Evolutionary conservation across 30 jellyfish, hydroid and myxozoan species (phyloP), one percentile per base, ranked within the genome.

Genomic region (Pseudorhiza aurosa): DNA sequence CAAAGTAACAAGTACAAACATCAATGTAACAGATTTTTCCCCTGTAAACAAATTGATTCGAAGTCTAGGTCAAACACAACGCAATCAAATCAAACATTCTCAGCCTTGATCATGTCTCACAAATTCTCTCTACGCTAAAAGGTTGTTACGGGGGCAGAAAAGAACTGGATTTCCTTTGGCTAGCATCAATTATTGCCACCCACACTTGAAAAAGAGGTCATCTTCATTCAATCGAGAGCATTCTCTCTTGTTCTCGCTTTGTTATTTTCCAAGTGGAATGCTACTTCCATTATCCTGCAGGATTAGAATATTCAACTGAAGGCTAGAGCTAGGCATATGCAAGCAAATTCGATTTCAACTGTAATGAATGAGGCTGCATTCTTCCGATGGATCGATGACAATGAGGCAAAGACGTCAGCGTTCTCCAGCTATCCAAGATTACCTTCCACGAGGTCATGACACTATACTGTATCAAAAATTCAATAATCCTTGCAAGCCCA

Each of bases 201-300:
- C 72, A 72, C 86, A 65, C 72, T 51, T 53, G 60, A 72, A 57
- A 72, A 72, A 63, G 86, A 72, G 86, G 86, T 72, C 86, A 72
- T 71, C 24, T 72, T 75, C 35, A 72, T 53, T 72, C 26, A 11
- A 7, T 42, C 8, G 19, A 17, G 60, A 22, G 4, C 35, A 42
- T 8, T 15, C 65, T 19, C 24, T 15, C 65, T 19, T 14, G n/a
- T 53, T 53, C 12, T 39, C 10, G 7, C 50, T 5, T 12, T 39
- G 33, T 53, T 15, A 6, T 39, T 15, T 2, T 7, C 22, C 4
- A 14, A n/a, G 36, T 53, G 24, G 7, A 36, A 1, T 15, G 5
- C 67, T 14, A 1, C 24, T 15, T 53, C 12, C 36, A 53, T 53
- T 53, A 22, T 53, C 67, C 22, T 14, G n/a, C 24, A 1, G 36